Conservation (phyloP, 2,797 vertebrate species). For the Pangasius mekongensis region DNA sequence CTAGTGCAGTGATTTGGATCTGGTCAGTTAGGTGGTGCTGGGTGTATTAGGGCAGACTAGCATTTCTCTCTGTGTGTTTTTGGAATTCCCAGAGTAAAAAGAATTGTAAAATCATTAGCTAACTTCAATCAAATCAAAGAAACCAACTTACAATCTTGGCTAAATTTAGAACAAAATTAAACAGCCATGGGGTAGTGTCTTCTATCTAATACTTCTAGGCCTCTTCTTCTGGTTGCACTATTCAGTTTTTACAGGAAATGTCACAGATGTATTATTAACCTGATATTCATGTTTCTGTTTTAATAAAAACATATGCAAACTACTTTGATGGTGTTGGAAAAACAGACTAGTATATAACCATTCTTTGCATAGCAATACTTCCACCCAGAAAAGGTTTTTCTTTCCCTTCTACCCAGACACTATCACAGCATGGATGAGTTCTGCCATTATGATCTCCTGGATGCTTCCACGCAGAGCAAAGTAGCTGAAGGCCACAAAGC, state of each 20-base stretch:
- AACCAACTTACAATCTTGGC: background rate
- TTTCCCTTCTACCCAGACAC: conserved; percentile 77
- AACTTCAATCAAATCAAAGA: background rate
- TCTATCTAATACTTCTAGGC: background rate
- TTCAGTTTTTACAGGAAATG: background rate
- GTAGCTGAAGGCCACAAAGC: conserved; percentile 98
- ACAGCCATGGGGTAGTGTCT: background rate
- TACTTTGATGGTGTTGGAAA: background rate
- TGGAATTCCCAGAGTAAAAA: background rate
- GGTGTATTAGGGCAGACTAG: background rate
- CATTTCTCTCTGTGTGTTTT: background rate
- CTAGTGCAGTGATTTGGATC: background rate
- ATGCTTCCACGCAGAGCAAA: conserved; percentile 75
- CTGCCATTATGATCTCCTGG: conserved; percentile 92
- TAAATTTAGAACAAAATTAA: background rate
- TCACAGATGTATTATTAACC: background rate
- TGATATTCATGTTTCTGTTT: background rate
- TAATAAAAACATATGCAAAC: background rate
- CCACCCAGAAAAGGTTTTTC: background rate
- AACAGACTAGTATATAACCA: background rate
- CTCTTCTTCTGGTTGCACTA: background rate
- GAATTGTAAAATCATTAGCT: background rate
- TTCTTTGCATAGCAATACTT: background rate
- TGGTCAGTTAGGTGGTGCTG: background rate
- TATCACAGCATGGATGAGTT: conserved; percentile 98